These are phyloP conservation scores for Coleophora deauratella DNA, from an alignment of 2,888 invertebrate genomes.

Conservation along the genomic window DNA sequence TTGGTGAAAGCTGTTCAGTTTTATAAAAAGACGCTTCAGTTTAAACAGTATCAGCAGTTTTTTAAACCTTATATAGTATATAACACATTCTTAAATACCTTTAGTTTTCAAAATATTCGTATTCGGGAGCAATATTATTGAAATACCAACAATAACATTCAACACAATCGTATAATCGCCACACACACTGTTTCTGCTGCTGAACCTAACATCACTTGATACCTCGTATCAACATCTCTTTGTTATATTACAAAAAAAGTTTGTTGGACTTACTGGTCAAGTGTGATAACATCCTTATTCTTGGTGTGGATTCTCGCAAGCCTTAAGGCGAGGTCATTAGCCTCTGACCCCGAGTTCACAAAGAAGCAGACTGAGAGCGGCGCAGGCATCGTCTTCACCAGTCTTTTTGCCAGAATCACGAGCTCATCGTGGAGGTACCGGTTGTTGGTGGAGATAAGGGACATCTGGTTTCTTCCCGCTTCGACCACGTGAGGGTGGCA, in stretches of 20 bases:
- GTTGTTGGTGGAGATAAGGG: constrained; percentile 93
- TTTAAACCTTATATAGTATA: too few relatives aligned
- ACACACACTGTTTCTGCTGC: not conserved
- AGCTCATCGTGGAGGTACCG: constrained; percentile 97
- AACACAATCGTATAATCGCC: constrained; percentile 2
- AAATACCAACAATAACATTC: too few relatives aligned
- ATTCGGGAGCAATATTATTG: too few relatives aligned
- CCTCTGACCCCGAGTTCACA: constrained; percentile 99
- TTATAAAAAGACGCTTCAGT: too few relatives aligned
- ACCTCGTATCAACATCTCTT: not conserved
- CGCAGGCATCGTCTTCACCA: constrained; percentile 89
- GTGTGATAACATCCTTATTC: constrained; percentile 89
- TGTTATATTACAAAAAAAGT: not conserved
- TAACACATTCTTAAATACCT: too few relatives aligned
- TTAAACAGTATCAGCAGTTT: too few relatives aligned
- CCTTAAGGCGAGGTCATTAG: constrained; percentile 96
- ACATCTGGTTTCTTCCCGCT: constrained; percentile 93
- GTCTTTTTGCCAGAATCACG: constrained; percentile 89
- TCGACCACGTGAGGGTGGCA: constrained; percentile 96
- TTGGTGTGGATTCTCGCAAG: constrained; percentile 92
- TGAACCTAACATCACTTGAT: too few relatives aligned
- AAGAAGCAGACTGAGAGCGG: constrained; percentile 93
- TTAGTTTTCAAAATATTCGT: too few relatives aligned
- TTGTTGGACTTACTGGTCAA: constrained; percentile 90
- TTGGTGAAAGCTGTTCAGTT: too few relatives aligned